Conservation (phyloP, 2,888 invertebrate species). For the Sialis lutaria region DNA sequence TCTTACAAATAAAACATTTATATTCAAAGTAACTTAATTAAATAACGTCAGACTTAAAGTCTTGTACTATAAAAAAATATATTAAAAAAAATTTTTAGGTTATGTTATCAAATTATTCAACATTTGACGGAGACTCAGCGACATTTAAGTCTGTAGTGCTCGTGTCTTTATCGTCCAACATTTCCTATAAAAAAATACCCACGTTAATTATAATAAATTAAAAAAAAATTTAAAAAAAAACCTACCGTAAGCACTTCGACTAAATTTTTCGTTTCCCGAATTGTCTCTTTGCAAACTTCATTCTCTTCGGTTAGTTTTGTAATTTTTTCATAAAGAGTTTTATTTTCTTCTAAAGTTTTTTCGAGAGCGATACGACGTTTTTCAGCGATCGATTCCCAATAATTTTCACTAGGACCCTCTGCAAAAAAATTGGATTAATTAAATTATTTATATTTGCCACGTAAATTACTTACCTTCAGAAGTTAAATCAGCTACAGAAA, state of each 20-base stretch:
- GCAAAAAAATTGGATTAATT: constrained; percentile 4
- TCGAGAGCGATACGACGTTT: constrained; percentile 53
- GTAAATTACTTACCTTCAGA: constrained; percentile 27
- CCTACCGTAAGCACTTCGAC: constrained; percentile 57
- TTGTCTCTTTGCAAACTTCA: constrained; percentile 46
- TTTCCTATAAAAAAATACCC: constrained; percentile 31
- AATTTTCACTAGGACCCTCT: constrained; percentile 50
- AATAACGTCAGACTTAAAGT: too few species aligned
- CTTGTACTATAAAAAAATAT: too few species aligned
- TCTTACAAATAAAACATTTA: too few species aligned
- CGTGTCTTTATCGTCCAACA: constrained; percentile 40
- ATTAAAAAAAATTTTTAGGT: too few species aligned
- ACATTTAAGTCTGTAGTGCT: constrained; percentile 27
- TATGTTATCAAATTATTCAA: too few species aligned
- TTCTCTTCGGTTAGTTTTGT: constrained; percentile 37
- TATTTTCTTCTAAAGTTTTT: constrained; percentile 56
- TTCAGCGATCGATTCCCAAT: constrained; percentile 62
- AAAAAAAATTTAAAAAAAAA: background rate
- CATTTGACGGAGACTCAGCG: constrained; percentile 16
- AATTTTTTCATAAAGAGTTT: constrained; percentile 33
- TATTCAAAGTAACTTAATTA: too few species aligned
- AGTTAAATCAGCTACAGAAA: constrained; percentile 51
- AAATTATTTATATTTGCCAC: background rate
- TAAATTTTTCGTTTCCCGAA: constrained; percentile 55
- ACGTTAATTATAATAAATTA: background rate